Conservation (phyloP, 1,140 invertebrate genomes). For the Drosophila kanapiae region DNA sequence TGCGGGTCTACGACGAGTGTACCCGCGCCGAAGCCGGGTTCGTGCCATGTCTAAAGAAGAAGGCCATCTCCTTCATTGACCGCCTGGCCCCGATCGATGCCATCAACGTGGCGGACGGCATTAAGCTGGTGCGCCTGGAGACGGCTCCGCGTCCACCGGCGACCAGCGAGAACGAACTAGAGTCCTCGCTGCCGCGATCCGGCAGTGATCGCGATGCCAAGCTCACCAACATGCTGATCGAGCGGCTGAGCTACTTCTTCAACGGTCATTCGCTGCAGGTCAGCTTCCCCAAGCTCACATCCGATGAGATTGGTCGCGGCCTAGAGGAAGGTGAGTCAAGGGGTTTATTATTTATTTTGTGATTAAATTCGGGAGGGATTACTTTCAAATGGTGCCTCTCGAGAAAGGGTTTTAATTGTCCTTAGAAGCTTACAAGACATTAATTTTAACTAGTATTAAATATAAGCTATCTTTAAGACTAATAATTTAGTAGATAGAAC, state of each 20-base stretch:
- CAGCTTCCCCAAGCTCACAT: constrained; percentile 89
- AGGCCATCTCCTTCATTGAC: constrained; percentile 91
- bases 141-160: constrained; percentile 69
- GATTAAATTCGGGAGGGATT: background rate
- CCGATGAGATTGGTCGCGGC: constrained; percentile 89
- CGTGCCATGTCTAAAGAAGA: constrained; percentile 91
- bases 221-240: constrained; percentile 89
- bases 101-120: constrained; percentile 88
- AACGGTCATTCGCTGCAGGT: constrained; percentile 91
- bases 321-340: constrained; percentile 90
- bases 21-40: constrained; percentile 87
- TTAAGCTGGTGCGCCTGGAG: constrained; percentile 88
- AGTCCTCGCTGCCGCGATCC: constrained; percentile 88
- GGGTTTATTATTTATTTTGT: background rate
- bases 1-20: constrained; percentile 89
- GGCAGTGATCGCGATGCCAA: constrained; percentile 88
- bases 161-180: constrained; percentile 88
- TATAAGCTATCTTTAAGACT: background rate
- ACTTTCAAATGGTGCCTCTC: too few species aligned
- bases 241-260: constrained; percentile 89
- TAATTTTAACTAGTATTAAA: background rate
- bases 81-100: constrained; percentile 89
- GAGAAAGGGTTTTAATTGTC: background rate
- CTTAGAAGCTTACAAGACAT: background rate
- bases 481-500: too few species aligned